Conservation (phyloP, 2,797 vertebrate species). For the Sibirionetta formosa region DNA sequence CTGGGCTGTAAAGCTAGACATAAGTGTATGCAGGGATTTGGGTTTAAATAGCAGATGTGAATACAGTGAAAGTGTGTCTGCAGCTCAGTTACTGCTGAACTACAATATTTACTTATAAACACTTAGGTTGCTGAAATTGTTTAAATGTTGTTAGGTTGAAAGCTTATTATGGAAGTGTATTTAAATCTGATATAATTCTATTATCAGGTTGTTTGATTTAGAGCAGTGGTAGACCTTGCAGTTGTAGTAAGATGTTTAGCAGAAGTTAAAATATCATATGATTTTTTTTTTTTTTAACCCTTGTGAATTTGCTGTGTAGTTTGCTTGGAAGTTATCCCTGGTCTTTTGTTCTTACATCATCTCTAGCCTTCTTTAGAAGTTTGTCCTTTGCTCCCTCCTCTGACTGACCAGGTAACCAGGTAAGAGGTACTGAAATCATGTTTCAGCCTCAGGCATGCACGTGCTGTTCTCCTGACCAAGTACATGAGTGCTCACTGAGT, state of each 20-base stretch:
- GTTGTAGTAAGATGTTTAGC: neutral
- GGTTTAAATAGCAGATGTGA: neutral
- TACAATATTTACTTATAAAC: neutral
- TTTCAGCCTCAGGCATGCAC: neutral
- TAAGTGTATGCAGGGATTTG: neutral
- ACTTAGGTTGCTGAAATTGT: neutral
- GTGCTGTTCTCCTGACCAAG: neutral
- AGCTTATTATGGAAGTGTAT: neutral
- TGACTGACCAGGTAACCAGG: neutral
- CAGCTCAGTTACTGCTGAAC: conserved; percentile 1
- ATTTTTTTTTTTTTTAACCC: neutral
- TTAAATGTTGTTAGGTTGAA: neutral
- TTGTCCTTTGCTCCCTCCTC: neutral
- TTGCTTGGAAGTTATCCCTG: neutral
- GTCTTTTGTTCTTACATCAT: neutral
- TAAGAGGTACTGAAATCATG: neutral
- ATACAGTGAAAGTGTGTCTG: neutral
- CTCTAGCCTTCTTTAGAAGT: neutral
- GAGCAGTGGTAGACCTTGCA: neutral
- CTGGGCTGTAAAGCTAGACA: neutral
- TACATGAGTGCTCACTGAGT: neutral
- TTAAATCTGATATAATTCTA: neutral
- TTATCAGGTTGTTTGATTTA: neutral
- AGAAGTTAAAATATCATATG: too few species aligned
- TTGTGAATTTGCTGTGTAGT: neutral